Evolutionary conservation across 2,113 vertebrate species (phyloP), one percentile per base, ranked within the genome.

Genomic region (Galemys pyrenaicus): DNA sequence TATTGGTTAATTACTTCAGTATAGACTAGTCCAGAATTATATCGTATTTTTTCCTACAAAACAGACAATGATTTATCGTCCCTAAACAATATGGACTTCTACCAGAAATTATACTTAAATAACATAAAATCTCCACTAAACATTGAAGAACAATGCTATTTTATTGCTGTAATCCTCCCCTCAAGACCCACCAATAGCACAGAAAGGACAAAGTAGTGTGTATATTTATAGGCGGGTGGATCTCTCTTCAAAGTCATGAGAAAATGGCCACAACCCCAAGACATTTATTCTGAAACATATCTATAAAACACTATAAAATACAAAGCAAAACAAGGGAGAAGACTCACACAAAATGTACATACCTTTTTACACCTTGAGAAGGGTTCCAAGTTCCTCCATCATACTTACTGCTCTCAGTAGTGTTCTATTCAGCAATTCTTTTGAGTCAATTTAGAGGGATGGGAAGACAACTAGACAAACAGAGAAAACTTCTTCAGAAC

Each of bases 401-500:
- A 56, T 51, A 78, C 85, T 67, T 71, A 9, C 39, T 46, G 28
- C 2, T 79, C 32, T 51, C 22, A 10, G 81, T 70, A 58, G 1
- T 37, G 49, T 94, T 80, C 9, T 35, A 56, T 19, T 84, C 54
- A 80, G 32, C 13, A 65, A 49, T 44, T 3, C 0, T 87, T 95
- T 74, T 78, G 19, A 81, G n/a, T 82, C 75, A 7, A 92, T 65
- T 81, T 71, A 96, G 58, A 93, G 20, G 20, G 10, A 86, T 89
- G 4, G 6, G 17, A n/a, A 86, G 41, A 68, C 6, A 75, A 78
- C 11, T 58, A 39, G 3, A 83, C 37, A 85, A 81, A n/a, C 24
- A 68, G 9, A 67, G 12, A 92, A 80, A 77, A 81, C 16, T 3
- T 49, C 28, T 70, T 54, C 7, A 75, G 35, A n/a, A 35, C n/a